Conservation (phyloP, 2,888 invertebrate genomes). For the Nomada lathburiana region DNA sequence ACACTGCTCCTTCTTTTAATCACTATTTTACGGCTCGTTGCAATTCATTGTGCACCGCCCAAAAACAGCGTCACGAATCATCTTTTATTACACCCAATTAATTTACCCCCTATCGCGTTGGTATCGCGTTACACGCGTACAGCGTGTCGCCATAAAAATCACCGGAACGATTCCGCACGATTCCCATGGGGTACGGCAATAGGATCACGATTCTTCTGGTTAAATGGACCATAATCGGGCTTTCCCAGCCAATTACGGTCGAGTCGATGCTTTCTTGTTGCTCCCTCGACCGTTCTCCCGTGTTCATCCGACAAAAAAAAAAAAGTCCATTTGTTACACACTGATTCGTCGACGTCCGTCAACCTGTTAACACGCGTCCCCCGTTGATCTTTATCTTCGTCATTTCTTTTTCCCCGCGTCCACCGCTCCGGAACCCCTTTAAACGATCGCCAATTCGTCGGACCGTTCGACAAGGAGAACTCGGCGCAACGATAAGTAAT, state of each 20-base stretch:
- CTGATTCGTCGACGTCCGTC: neutral
- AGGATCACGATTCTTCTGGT: neutral
- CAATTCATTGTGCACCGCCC: too few relatives aligned
- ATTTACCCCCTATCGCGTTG: too few relatives aligned
- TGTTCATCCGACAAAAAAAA: conserved; percentile 10
- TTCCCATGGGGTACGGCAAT: too few relatives aligned
- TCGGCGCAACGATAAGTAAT: neutral
- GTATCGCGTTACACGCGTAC: too few relatives aligned
- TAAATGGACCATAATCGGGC: neutral
- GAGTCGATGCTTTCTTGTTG: conserved; percentile 2
- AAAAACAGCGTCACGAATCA: too few relatives aligned
- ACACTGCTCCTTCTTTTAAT: too few relatives aligned
- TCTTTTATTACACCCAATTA: too few relatives aligned
- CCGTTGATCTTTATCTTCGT: neutral
- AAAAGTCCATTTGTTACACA: neutral
- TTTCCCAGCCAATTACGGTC: conserved; percentile 39
- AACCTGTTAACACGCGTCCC: conserved; percentile 26
- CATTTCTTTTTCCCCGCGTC: too few relatives aligned
- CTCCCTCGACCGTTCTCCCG: conserved; percentile 1
- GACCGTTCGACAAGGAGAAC: neutral
- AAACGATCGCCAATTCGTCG: neutral
- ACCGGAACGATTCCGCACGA: neutral
- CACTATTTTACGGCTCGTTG: too few relatives aligned
- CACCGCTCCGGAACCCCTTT: neutral
- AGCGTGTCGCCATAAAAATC: neutral